These are phyloP conservation scores for Hetaerina americana DNA, from an alignment of 1,140 invertebrate genomes.

Conservation along the genomic window DNA sequence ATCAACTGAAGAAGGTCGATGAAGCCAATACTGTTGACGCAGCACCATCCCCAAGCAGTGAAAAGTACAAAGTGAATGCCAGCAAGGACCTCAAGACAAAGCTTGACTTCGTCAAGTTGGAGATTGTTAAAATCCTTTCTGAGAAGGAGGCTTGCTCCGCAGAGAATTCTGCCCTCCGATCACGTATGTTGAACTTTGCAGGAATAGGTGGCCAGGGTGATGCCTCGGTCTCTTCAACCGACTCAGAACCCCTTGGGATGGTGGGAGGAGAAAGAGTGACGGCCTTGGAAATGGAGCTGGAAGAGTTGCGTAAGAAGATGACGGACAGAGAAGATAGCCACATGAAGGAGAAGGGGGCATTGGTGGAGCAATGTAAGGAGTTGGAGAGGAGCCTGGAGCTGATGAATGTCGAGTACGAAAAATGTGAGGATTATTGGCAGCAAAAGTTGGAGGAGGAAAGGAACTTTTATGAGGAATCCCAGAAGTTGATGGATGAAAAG, in stretches of 20 bases:
- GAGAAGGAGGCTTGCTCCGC: constrained; percentile 23
- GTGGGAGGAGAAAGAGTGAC: constrained; percentile 8
- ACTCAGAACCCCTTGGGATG: constrained; percentile 6
- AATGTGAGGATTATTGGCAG: constrained; percentile 75
- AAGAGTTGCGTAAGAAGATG: constrained; percentile 11
- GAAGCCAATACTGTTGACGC: neutral
- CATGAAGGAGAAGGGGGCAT: constrained; percentile 32
- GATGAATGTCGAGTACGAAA: constrained; percentile 60
- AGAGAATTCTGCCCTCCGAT: constrained; percentile 21
- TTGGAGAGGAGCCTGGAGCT: constrained; percentile 57
- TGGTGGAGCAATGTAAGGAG: constrained; percentile 43
- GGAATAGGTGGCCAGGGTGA: constrained; percentile 1
- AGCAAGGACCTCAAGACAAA: constrained; percentile 19
- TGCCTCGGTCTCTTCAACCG: constrained; percentile 4
- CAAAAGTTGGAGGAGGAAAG: constrained; percentile 64
- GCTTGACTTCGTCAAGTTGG: constrained; percentile 19
- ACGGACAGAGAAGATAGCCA: constrained; percentile 16
- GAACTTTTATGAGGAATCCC: constrained; percentile 57
- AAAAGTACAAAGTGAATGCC: constrained; percentile 12
- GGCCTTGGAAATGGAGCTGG: constrained; percentile 11
- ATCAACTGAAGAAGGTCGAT: constrained; percentile 5
- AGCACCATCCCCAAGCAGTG: neutral
- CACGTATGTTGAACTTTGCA: constrained; percentile 7
- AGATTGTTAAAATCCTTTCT: constrained; percentile 23
- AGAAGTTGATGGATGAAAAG: constrained; percentile 61